Evolutionary conservation across 2,797 vertebrate species (phyloP), one percentile per base, ranked within the genome.

Genomic region (Myiothlypis coronata): DNA sequence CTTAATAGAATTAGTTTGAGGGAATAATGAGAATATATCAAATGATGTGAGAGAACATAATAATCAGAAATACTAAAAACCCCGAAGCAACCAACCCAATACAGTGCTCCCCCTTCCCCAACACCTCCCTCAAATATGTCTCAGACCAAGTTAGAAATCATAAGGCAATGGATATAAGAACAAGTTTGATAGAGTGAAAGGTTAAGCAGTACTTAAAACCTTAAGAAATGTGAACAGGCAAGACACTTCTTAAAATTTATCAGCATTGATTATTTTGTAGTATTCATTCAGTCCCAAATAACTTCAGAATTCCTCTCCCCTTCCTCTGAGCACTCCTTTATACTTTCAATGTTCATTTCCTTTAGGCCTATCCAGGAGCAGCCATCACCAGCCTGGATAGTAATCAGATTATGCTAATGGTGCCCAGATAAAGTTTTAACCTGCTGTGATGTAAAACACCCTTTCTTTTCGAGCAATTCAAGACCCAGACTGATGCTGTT

Each of bases 371-470:
- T 14, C 50, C 13, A 18, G 55, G 18, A 91, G 71, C 81, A 74
- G 22, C n/a, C 26, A 86, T 44, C 57, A 46, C 56, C 59, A 69
- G 71, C 75, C 72, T 53, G 57, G 47, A 35, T 6, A 60, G 30
- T 65, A 85, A 91, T 77, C 24, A 79, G 79, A 68, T 79, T 76
- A 90, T 70, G 83, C 30, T 85, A 61, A 93, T 65, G 37, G 8
- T 87, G 47, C 23, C 50, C 61, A 37, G 41, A 26, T 67, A 5
- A 74, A 53, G 47, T 53, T 94, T 83, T 61, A 87, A 50, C n/a
- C 27, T 69, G 37, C 59, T 90, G 55, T 71, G 55, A 76, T 76
- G 88, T 60, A 85, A 76, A 82, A 61, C 22, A 47, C 8, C 30
- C 60, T 76, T 83, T 88, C 43, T 65, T 77, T 67, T 53, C 5